phyloP scores from a whole-genome alignment of 2,888 invertebrate genomes.

The Belgica antarctica region DNA sequence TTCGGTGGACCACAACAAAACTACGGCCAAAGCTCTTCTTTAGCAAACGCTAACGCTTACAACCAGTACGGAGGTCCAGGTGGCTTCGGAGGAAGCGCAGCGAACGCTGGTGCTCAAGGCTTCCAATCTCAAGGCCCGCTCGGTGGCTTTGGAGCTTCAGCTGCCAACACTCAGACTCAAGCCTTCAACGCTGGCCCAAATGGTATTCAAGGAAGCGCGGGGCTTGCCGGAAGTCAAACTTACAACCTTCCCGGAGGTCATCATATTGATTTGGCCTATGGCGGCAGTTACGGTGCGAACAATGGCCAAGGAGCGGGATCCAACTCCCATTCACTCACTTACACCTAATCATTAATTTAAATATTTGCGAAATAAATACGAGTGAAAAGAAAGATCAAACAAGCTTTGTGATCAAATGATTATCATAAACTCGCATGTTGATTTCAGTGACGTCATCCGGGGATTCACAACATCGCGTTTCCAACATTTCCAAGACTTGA shows the following conservation, averaged over 20 bases:
- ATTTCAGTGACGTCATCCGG: no score
- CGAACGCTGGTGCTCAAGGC: constrained; percentile 51
- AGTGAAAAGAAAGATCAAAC: no score
- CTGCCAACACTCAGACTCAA: constrained; percentile 53
- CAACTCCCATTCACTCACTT: neutral
- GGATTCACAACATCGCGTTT: no score
- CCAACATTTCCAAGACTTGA: no score
- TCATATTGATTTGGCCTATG: constrained; percentile 52
- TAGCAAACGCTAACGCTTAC: constrained; percentile 50
- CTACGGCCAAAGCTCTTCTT: constrained; percentile 33
- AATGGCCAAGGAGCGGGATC: neutral
- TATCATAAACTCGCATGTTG: no score
- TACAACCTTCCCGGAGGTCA: constrained; percentile 55
- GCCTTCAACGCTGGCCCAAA: constrained; percentile 50
- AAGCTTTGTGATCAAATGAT: no score
- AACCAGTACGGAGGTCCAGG: constrained; percentile 47
- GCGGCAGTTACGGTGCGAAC: constrained; percentile 43
- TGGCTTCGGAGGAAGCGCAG: constrained; percentile 49
- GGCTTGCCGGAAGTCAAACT: constrained; percentile 52
- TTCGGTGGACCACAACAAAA: constrained; percentile 1
- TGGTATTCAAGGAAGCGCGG: constrained; percentile 50
- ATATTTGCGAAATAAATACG: no score
- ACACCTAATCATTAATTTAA: no score
- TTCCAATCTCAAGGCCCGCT: constrained; percentile 51
- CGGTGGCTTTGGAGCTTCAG: constrained; percentile 47